Conservation (phyloP, 2,888 invertebrate genomes). For the Drosophila demipolita region DNA sequence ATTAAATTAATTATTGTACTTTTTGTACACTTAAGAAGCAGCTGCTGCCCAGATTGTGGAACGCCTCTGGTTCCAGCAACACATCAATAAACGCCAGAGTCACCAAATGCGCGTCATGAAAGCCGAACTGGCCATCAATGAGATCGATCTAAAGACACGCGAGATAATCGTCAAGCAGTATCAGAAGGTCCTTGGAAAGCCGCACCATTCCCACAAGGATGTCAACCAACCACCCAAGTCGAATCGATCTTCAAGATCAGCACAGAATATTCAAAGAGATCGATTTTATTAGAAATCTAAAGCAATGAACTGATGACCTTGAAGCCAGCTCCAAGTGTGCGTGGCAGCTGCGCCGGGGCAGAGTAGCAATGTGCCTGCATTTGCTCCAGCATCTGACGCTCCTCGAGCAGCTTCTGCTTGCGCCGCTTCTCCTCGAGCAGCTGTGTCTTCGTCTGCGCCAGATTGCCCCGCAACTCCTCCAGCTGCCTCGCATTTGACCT, state of each 20-base stretch:
- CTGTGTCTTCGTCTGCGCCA: slow-evolving; percentile 80
- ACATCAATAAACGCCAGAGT: slow-evolving; percentile 68
- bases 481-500: slow-evolving; percentile 74
- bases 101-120: slow-evolving; percentile 79
- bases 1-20: neutral
- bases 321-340: slow-evolving; percentile 82
- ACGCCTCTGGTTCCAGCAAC: slow-evolving; percentile 57
- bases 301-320: slow-evolving; percentile 70
- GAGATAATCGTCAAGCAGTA: slow-evolving; percentile 80
- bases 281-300: slow-evolving; percentile 17
- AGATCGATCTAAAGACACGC: slow-evolving; percentile 81
- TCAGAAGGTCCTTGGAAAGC: slow-evolving; percentile 57
- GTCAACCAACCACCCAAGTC: neutral
- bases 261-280: neutral
- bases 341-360: slow-evolving; percentile 81
- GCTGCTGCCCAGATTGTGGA: slow-evolving; percentile 63
- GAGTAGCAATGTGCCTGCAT: slow-evolving; percentile 84
- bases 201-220: neutral
- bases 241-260: neutral
- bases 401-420: slow-evolving; percentile 82
- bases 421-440: slow-evolving; percentile 81
- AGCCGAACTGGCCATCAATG: slow-evolving; percentile 82
- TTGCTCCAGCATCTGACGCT: slow-evolving; percentile 82
- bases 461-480: slow-evolving; percentile 77
- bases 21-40: slow-evolving; percentile 62